phyloP scores from a whole-genome alignment of 1,140 invertebrate genomes.

The Macrobrachium nipponense region DNA sequence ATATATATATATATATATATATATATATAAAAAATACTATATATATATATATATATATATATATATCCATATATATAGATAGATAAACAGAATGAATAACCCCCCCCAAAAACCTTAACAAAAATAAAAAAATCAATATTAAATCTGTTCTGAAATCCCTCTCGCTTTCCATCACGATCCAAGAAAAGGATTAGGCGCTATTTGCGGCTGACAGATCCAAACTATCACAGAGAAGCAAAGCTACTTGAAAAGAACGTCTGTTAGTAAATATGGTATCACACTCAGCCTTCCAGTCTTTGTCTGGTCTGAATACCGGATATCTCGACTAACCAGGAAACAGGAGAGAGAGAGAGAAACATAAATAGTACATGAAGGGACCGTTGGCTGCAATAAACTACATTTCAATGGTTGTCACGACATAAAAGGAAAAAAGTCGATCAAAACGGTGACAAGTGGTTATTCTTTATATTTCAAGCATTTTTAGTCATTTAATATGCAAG shows the following conservation, averaged over 20 bases:
- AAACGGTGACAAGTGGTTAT: too few species aligned
- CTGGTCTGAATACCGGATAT: neutral
- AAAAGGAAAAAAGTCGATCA: too few species aligned
- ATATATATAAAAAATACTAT: constrained; percentile 12
- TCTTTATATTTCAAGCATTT: too few species aligned
- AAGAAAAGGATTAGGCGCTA: neutral
- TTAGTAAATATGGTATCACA: neutral
- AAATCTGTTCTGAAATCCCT: too few species aligned
- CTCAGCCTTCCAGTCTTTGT: too few species aligned
- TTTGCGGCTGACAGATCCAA: neutral
- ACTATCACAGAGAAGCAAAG: neutral
- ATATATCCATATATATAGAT: neutral
- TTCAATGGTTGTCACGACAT: neutral
- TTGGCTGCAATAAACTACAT: neutral
- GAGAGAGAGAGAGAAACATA: neutral
- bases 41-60: constrained; percentile 20
- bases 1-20: neutral
- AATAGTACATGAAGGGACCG: neutral
- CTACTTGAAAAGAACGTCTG: neutral
- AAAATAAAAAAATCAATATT: neutral
- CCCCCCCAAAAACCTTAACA: too few species aligned
- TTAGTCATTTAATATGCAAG: too few species aligned
- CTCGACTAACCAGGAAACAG: neutral
- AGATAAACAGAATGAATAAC: too few species aligned
- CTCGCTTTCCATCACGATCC: too few species aligned